Percentiles rank a stretch among this genome's conserved stretches.
Conservation (phyloP, 2,113 vertebrate species). For the Anarrhichthys ocellatus region DNA sequence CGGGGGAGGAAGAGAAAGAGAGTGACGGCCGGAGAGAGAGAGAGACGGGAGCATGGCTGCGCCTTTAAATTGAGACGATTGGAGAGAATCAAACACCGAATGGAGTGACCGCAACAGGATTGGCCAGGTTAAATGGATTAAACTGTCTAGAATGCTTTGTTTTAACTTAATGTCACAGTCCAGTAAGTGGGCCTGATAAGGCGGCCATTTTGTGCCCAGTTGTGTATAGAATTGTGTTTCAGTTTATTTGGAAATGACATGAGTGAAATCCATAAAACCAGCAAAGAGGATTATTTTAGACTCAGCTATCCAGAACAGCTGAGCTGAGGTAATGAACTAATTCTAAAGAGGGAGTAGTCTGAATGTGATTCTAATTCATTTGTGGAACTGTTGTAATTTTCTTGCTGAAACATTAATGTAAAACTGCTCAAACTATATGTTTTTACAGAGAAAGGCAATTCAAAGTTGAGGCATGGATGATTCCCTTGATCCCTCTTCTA, state of each 20-base stretch:
- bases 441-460: neutral
- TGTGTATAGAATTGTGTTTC: neutral
- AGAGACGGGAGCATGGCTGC: slow-evolving; percentile 46
- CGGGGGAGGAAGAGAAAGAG: slow-evolving; percentile 39
- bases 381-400: slow-evolving; percentile 13
- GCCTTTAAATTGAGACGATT: slow-evolving; percentile 72
- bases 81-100: slow-evolving; percentile 69
- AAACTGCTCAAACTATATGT: slow-evolving; percentile 23
- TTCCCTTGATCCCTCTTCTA: slow-evolving; percentile 5
- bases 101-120: slow-evolving; percentile 69
- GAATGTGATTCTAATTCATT: slow-evolving; percentile 45
- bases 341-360: slow-evolving; percentile 19
- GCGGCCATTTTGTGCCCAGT: slow-evolving; percentile 52
- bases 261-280: slow-evolving; percentile 40
- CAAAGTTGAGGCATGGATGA: slow-evolving; percentile 12
- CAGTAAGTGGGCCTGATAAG: slow-evolving; percentile 55
- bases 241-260: slow-evolving; percentile 32
- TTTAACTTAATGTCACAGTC: slow-evolving; percentile 75
- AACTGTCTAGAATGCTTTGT: slow-evolving; percentile 77
- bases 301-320: slow-evolving; percentile 39
- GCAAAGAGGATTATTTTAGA: slow-evolving; percentile 54
- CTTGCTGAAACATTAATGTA: neutral
- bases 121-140: slow-evolving; percentile 78
- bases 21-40: slow-evolving; percentile 26
- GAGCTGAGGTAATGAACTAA: slow-evolving; percentile 44